phyloP scores from a whole-genome alignment of 2,797 vertebrate genomes.

The Glyptemys insculpta region DNA sequence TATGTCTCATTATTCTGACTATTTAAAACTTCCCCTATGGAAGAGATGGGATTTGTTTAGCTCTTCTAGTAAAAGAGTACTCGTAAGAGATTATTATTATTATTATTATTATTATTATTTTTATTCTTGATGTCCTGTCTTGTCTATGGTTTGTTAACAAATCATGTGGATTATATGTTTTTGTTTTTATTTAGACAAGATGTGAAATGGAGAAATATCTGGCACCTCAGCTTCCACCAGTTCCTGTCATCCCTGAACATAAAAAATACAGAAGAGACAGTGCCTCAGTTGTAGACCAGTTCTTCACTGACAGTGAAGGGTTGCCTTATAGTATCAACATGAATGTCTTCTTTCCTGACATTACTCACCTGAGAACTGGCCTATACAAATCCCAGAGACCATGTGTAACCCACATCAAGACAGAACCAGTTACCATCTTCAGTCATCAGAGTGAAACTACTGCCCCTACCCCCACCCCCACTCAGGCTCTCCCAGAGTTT shows the following conservation, averaged over 20 bases:
- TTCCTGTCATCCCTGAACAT: conserved; percentile 83
- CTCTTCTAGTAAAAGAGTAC: background rate
- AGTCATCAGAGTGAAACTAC: conserved; percentile 88
- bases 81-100: background rate
- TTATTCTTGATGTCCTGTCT: background rate
- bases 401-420: conserved; percentile 89
- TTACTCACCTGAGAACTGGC: conserved; percentile 92
- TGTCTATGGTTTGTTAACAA: background rate
- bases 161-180: conserved; percentile 42
- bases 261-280: conserved; percentile 91
- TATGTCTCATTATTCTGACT: background rate
- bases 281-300: conserved; percentile 90
- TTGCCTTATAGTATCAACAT: conserved; percentile 97
- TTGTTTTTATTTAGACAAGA: conserved; percentile 85
- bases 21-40: conserved; percentile 18
- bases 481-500: conserved; percentile 88
- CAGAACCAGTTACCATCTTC: conserved; percentile 89
- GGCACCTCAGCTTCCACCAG: conserved; percentile 82
- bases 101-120: no score
- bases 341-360: conserved; percentile 94
- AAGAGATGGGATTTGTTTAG: background rate
- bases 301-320: conserved; percentile 90
- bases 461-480: conserved; percentile 68
- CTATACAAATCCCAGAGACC: conserved; percentile 90
- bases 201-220: conserved; percentile 95